These are phyloP conservation scores for Rhabdornis inornatus DNA, from an alignment of 2,113 vertebrate species.

Conservation along the genomic window DNA sequence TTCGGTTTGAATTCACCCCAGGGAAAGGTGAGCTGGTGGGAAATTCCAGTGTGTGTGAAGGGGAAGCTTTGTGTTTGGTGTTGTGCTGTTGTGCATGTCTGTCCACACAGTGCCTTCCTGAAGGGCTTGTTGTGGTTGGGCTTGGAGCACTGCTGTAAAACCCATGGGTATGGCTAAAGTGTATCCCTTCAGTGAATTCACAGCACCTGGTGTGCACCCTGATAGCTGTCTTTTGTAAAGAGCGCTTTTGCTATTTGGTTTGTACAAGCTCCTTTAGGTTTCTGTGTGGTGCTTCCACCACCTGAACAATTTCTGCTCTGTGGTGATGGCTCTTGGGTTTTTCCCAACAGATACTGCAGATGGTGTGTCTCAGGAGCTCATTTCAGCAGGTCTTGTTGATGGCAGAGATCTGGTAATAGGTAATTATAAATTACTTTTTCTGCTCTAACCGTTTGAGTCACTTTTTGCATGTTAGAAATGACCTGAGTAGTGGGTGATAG, in stretches of 20 bases:
- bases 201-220: not conserved
- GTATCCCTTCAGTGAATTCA: not conserved
- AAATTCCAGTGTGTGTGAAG: not conserved
- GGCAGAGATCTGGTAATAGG: conserved; percentile 97
- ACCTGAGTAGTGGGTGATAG: not conserved
- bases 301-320: not conserved
- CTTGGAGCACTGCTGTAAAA: not conserved
- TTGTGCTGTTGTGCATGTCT: not conserved
- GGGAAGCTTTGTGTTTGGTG: not conserved
- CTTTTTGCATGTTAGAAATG: not conserved
- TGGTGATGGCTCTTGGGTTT: conserved; percentile 13
- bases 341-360: conserved; percentile 90
- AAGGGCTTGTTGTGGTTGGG: not conserved
- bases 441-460: not conserved
- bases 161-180: not conserved
- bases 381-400: conserved; percentile 95
- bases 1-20: conserved; percentile 97
- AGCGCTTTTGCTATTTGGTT: not conserved
- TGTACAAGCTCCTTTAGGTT: not conserved
- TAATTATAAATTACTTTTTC: conserved; percentile 44
- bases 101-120: not conserved
- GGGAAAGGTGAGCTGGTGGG: conserved; percentile 85
- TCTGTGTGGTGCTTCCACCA: not conserved
- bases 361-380: conserved; percentile 96
- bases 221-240: not conserved